Base-by-base conservation (phyloP, 35 echinoderm and acorn worm genomes). In the Holothuria glaberrima region DNA sequence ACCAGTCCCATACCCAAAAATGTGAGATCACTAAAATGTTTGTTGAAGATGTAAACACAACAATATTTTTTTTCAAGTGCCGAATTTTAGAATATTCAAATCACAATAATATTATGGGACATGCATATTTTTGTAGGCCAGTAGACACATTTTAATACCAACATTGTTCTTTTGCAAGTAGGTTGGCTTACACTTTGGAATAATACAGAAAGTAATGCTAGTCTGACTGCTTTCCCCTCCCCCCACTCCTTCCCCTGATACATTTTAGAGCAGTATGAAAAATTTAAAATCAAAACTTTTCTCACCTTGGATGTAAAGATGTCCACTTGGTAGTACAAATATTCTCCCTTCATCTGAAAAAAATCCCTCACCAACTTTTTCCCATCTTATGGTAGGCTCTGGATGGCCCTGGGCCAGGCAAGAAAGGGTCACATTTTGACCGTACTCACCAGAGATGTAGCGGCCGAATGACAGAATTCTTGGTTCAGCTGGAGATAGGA, bases 381-480 rank as follows among this genome's bases (percentile, higher is more conserved):
- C 68, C 97, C 97, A 99, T 6, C 44, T 65, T 14, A 94, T 90
- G 13, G 44, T 73, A 18, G 97, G 97, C 85, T 20, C 71, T 6
- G 97, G 97, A 58, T 87, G 67, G 5, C 97, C 97, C 59, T 71
- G 58, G 16, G 97, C 91, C 19, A 95, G 7, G 24, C 97, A 99
- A 22, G 97, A 70, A 32, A 99, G 48, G 9, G 97, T 93, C 19
- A 92, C 81, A 65, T 99, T 99, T 72, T 80, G 73, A 20, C 97
- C 93, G 48, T 91, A 95, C 25, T 93, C 91, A 57, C 87, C 85
- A 5, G 82, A 83, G 54, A 90, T 50, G 66, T 99, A 84, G 9
- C 28, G 57, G 27, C 78, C 54, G 17, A 83, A 84, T 28, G 88
- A 20, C 59, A 66, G 83, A 27, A 90, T 95, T n/a, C 32, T 82